Conservation (phyloP, 2,113 vertebrate species). For the Phoenicopterus ruber region DNA sequence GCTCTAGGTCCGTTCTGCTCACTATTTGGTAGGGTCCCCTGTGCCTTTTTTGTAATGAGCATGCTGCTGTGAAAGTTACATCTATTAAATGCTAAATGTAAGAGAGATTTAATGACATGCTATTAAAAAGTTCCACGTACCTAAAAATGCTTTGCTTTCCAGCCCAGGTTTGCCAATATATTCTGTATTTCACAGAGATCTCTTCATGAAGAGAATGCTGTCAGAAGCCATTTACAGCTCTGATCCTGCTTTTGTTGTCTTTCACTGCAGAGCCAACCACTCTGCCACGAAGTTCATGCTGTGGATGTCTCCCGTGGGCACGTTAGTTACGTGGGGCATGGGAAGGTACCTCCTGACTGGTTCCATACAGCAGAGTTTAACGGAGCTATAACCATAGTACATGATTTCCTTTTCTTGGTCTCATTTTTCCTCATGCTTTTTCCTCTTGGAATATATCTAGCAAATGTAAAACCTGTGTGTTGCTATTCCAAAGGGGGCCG, state of each 20-base stretch:
- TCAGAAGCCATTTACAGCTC: constrained; percentile 21
- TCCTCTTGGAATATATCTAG: not conserved
- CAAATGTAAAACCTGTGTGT: not conserved
- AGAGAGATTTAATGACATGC: constrained; percentile 25
- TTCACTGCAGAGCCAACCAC: not conserved
- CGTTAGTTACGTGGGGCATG: not conserved
- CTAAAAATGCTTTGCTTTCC: constrained; percentile 27
- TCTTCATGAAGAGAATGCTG: not conserved
- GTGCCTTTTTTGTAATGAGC: not conserved
- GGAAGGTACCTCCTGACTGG: not conserved
- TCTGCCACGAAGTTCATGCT: not conserved
- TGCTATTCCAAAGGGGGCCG: not conserved
- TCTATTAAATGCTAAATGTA: constrained; percentile 32
- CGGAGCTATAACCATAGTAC: not conserved
- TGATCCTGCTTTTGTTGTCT: not conserved
- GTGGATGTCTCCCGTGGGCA: not conserved
- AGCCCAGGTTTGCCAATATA: constrained; percentile 23
- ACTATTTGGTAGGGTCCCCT: not conserved
- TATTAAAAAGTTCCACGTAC: constrained; percentile 44
- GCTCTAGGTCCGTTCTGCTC: not conserved
- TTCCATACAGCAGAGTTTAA: not conserved
- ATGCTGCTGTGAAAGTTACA: not conserved
- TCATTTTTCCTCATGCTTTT: not conserved
- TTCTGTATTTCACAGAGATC: constrained; percentile 11
- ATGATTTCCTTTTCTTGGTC: constrained; percentile 21